Conservation (phyloP, 1,140 invertebrate species). For the Drosophila auraria region DNA sequence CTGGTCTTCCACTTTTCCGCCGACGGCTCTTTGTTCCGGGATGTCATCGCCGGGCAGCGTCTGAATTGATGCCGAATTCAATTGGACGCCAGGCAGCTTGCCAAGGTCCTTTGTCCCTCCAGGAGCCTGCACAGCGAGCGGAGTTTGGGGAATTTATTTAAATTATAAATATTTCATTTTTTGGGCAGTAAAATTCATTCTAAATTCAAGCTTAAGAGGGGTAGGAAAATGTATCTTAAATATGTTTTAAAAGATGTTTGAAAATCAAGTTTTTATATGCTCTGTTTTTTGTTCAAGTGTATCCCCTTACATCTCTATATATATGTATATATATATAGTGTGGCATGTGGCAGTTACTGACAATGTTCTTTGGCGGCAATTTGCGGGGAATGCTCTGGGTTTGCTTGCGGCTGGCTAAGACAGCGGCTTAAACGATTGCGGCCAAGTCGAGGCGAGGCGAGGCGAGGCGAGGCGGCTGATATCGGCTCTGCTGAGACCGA, state of each 20-base stretch:
- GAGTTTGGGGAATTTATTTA: not conserved
- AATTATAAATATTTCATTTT: not conserved
- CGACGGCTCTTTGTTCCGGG: constrained; percentile 20
- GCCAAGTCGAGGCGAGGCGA: constrained; percentile 23
- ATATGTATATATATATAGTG: constrained; percentile 13
- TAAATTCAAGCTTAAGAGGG: not conserved
- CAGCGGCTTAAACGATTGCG: constrained; percentile 39
- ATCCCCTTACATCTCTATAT: not conserved
- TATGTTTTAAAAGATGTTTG: not conserved
- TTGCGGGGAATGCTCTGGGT: constrained; percentile 24
- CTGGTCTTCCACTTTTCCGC: constrained; percentile 13
- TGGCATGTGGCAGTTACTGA: constrained; percentile 24
- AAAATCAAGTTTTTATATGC: no score
- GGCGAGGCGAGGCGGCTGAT: constrained; percentile 15
- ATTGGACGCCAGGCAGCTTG: constrained; percentile 24
- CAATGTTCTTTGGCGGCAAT: constrained; percentile 36
- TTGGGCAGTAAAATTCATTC: not conserved
- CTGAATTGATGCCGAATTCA: constrained; percentile 41
- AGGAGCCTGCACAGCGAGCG: not conserved
- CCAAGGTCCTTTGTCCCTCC: constrained; percentile 22
- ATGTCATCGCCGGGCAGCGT: constrained; percentile 32
- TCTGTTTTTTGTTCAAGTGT: not conserved
- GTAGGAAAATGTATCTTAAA: not conserved
- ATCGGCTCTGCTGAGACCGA: constrained; percentile 3
- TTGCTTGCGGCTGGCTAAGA: constrained; percentile 29